phyloP scores from a whole-genome alignment of 2,113 vertebrate species.

The Sciurus niger region DNA sequence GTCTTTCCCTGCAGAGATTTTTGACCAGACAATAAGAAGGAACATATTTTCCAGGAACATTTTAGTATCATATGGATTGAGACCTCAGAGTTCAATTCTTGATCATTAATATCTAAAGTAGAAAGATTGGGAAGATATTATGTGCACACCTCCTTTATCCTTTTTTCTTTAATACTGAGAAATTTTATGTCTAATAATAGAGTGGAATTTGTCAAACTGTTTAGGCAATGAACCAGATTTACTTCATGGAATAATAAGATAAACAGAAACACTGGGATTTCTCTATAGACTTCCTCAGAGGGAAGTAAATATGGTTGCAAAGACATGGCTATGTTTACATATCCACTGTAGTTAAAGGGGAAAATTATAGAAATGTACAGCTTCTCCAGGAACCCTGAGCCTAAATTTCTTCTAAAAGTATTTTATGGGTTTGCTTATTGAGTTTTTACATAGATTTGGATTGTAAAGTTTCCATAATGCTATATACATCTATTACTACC shows the following conservation, averaged over 20 bases:
- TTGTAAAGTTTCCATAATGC: background rate
- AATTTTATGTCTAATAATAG: background rate
- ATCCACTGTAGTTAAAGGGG: background rate
- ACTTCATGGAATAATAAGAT: background rate
- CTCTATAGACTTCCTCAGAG: background rate
- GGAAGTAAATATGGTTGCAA: background rate
- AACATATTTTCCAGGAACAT: background rate
- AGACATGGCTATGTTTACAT: background rate
- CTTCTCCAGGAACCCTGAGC: background rate
- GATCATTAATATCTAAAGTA: background rate
- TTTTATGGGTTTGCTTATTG: background rate
- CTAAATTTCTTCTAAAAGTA: background rate
- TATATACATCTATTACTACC: background rate
- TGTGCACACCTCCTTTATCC: background rate
- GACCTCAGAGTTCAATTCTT: background rate
- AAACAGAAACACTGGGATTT: background rate
- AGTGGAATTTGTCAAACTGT: background rate
- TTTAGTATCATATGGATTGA: background rate
- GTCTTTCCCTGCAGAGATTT: background rate
- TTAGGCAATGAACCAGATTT: background rate
- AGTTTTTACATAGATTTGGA: background rate
- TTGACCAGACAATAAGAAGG: background rate
- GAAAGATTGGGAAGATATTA: background rate
- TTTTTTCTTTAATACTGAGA: background rate
- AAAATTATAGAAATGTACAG: background rate